A percentile compares a stretch with the other conserved stretches of the same genome.
Conservation (phyloP, 2,113 vertebrate species). For the Oceanites oceanicus region DNA sequence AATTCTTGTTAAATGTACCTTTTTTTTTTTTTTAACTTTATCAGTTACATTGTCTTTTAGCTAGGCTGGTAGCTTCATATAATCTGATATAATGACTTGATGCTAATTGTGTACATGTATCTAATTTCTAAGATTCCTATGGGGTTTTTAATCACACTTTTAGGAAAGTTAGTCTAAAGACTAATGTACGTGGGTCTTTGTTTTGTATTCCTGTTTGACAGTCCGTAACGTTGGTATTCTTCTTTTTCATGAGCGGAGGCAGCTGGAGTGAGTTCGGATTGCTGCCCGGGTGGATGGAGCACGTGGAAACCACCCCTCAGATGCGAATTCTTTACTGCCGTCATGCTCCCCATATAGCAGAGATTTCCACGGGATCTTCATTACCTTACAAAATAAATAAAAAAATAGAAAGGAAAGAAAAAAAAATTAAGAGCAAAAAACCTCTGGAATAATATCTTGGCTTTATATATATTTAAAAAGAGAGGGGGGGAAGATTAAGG, state of each 20-base stretch:
- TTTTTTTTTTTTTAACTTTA: not conserved
- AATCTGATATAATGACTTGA: not conserved
- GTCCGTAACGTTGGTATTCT: not conserved
- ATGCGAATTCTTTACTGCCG: not conserved
- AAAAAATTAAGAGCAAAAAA: not conserved
- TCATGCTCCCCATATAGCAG: not conserved
- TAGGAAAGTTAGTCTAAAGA: not conserved
- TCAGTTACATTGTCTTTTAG: not conserved
- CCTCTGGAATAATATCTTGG: not conserved
- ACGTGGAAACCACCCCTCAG: not conserved
- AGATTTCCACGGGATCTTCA: not conserved
- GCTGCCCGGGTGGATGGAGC: not conserved
- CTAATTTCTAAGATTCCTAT: not conserved
- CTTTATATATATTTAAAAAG: not conserved
- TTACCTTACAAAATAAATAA: not conserved
- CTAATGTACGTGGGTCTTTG: not conserved
- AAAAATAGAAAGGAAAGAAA: not conserved
- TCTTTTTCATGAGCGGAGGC: not conserved
- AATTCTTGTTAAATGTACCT: not conserved
- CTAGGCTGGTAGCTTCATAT: not conserved
- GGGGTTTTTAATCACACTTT: not conserved
- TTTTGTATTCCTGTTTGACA: not conserved
- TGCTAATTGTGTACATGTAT: not conserved
- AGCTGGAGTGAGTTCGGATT: not conserved
- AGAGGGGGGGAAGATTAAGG: not conserved